Evolutionary conservation across 2,888 invertebrate genomes (phyloP), one percentile per base, ranked within the genome.

Genomic region (Bembecia ichneumoniformis): DNA sequence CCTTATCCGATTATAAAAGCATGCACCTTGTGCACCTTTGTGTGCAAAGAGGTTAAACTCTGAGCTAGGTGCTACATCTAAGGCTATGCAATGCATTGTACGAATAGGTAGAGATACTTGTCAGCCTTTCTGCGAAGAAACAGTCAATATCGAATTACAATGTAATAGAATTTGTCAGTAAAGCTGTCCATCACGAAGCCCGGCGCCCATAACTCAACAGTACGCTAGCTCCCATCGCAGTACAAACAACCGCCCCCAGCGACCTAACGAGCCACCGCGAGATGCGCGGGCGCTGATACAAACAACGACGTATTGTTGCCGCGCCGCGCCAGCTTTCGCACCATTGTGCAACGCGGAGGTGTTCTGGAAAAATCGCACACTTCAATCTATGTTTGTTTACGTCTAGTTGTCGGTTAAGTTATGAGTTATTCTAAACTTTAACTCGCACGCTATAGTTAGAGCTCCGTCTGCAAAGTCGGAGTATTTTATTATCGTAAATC

Each of bases 311-410:
- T 77, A 84, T 86, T 84, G 86, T 86, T 82, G 74, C 74, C 68
- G 65, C 65, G 66, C 74, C 80, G 84, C 75, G 87, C 82, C 76
- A 86, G 78, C 82, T 84, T 87, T 87, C 87, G 82, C 87, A 74
- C 87, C 87, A 87, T 87, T 87, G 87, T 86, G 68, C 68, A 59
- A 44, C 52, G 36, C 36, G 50, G 61, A 75, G 78, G 77, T 79
- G 81, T 72, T 69, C 74, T 68, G 64, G 67, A 70, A 74, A 75
- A 77, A 84, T 84, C 84, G 71, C 65, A 62, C 64, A 63, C 60
- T 63, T 58, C 74, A 67, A 84, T 83, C 84, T 82, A 67, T 77
- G 79, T 86, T 84, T 86, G 84, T 84, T 86, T 84, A 83, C 82
- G 64, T 67, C 63, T 67, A 73, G 61, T 65, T 60, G 64, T 59